These are phyloP conservation scores for Sphaerophoria rueppellii DNA, from an alignment of 2,888 invertebrate genomes.

Conservation along the genomic window DNA sequence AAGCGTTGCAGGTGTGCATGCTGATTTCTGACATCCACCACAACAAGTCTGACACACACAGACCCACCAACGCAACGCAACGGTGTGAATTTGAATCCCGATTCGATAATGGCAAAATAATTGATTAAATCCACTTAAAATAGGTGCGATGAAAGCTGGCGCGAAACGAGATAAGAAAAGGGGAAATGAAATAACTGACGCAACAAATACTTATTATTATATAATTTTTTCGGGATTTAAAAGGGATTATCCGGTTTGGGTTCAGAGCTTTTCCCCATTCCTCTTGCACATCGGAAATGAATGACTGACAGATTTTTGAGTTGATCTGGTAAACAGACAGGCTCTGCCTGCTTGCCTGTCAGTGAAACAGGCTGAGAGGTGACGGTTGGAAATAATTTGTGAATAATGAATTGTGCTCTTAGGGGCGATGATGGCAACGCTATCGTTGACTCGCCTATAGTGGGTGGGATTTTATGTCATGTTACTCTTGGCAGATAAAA, in stretches of 20 bases:
- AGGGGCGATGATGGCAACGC: neutral
- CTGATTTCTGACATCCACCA: neutral
- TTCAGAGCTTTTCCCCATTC: neutral
- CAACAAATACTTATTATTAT: slow-evolving; percentile 62
- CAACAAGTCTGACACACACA: neutral
- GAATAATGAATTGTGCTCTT: slow-evolving; percentile 59
- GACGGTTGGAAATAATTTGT: slow-evolving; percentile 60
- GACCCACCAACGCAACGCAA: neutral
- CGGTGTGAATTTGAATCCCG: slow-evolving; percentile 26
- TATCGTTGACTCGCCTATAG: slow-evolving; percentile 34
- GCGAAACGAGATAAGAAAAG: no score
- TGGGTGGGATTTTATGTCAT: slow-evolving; percentile 54
- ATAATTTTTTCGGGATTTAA: slow-evolving; percentile 61
- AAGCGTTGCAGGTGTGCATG: slow-evolving; percentile 25
- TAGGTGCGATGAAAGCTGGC: neutral
- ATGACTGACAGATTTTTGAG: slow-evolving; percentile 57
- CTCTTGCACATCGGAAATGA: slow-evolving; percentile 38
- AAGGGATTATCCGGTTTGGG: slow-evolving; percentile 40
- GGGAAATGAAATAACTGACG: neutral
- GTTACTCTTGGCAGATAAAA: slow-evolving; percentile 64
- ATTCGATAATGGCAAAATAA: slow-evolving; percentile 69
- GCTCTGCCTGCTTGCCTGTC: no score
- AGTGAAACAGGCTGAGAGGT: neutral
- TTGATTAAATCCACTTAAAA: slow-evolving; percentile 70
- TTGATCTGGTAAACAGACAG: slow-evolving; percentile 12